These are phyloP conservation scores for Benthosema pterotum DNA, from an alignment of 2,797 vertebrate species.

Conservation along the genomic window DNA sequence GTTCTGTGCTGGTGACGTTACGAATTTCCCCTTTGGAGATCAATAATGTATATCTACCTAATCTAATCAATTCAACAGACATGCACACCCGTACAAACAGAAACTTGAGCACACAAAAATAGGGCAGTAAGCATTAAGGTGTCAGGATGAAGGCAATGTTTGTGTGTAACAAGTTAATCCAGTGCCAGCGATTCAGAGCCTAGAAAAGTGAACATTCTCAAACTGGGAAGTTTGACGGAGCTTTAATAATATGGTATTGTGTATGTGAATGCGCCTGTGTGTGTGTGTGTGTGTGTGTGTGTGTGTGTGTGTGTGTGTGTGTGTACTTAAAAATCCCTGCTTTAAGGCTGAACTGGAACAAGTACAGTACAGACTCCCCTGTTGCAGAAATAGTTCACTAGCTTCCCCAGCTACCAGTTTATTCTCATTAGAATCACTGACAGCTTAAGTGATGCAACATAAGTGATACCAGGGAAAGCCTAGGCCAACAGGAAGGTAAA, in stretches of 20 bases:
- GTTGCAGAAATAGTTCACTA: slow-evolving; percentile 8
- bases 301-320: too few species aligned
- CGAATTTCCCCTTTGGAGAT: too few species aligned
- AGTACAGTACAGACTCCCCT: slow-evolving; percentile 33
- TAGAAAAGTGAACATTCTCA: slow-evolving; percentile 30
- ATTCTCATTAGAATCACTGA: slow-evolving; percentile 14
- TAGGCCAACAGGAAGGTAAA: slow-evolving; percentile 3
- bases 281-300: too few species aligned
- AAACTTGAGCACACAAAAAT: slow-evolving; percentile 6
- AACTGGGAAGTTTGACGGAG: slow-evolving; percentile 26
- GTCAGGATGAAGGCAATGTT: slow-evolving; percentile 27
- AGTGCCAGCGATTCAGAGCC: slow-evolving; percentile 27
- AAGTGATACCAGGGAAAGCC: slow-evolving; percentile 19
- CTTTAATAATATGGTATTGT: slow-evolving; percentile 38
- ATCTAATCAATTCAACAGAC: slow-evolving; percentile 6
- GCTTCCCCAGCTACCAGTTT: slow-evolving; percentile 2
- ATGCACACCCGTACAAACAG: slow-evolving; percentile 12
- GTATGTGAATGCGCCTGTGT: background rate
- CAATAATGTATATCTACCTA: too few species aligned
- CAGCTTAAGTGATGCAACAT: slow-evolving; percentile 28
- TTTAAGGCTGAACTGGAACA: slow-evolving; percentile 30
- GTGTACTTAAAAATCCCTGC: slow-evolving; percentile 22
- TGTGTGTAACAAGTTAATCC: slow-evolving; percentile 26
- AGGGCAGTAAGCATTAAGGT: slow-evolving; percentile 14
- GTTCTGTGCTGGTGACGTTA: too few species aligned